A percentile compares a stretch with the other conserved stretches of the same genome.
phyloP scores from a whole-genome alignment of 2,888 invertebrate species.

The Nemotelus pantherinus region DNA sequence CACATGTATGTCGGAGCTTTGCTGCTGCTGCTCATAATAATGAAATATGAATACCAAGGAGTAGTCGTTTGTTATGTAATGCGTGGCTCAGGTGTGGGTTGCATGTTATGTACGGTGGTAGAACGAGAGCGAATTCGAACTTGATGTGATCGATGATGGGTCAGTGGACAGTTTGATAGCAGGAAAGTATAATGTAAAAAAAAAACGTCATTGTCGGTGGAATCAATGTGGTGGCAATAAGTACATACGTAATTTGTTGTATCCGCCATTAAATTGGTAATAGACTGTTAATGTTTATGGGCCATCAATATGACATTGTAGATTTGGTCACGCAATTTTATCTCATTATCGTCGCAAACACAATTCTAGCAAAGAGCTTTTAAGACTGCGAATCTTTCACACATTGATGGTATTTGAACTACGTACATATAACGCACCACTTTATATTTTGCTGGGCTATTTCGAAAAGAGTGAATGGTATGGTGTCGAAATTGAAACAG shows the following conservation, averaged over 20 bases:
- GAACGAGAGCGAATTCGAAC: background rate
- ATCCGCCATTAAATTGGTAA: background rate
- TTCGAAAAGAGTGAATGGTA: slow-evolving; percentile 2
- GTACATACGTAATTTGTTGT: background rate
- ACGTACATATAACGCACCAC: slow-evolving; percentile 2
- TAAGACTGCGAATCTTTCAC: background rate
- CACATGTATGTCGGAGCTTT: too few relatives aligned
- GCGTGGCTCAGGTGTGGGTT: background rate
- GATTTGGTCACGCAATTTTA: slow-evolving; percentile 32
- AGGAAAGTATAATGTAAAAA: too few relatives aligned
- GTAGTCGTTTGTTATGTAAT: background rate
- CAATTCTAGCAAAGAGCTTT: background rate
- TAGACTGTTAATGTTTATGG: background rate
- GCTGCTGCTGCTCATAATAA: too few relatives aligned
- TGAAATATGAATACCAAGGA: too few relatives aligned
- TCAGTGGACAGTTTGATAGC: too few relatives aligned
- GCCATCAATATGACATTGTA: slow-evolving; percentile 33
- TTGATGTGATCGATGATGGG: background rate
- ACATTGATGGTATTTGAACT: background rate
- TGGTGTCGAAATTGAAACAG: slow-evolving; percentile 12
- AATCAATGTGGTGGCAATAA: too few relatives aligned
- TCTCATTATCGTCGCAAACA: slow-evolving; percentile 17
- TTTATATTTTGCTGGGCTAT: slow-evolving; percentile 13
- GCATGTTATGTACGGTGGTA: background rate
- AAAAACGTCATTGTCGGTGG: too few relatives aligned